Base-by-base conservation (phyloP, 2,113 vertebrate genomes). In the Sylvilagus bachmani region DNA sequence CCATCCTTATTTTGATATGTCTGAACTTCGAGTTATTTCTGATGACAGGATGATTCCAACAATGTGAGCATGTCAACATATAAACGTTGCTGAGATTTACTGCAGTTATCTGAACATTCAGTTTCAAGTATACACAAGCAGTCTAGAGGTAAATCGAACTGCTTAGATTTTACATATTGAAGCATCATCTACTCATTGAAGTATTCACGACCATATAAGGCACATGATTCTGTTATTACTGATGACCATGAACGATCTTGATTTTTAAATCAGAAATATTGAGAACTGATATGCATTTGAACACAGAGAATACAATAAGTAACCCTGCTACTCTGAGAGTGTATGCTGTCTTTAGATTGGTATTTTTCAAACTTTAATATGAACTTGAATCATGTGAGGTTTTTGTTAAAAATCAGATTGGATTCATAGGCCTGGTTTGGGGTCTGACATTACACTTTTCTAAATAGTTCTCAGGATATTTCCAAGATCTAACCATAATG, bases 261-360 rank as follows among this genome's bases (percentile, higher is more conserved):
- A 90, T 29, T 95, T 89, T 80, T 90, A 25, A 3, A 55, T 93
- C 8, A 33, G 84, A 93, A 94, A 3, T n/a, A 17, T 38, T 66
- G 75, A 62, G 44, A 90, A 81, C 24, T 51, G 69, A 58, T 79
- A 66, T 67, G 27, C 1, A 22, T 73, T 89, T 71, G 29, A 61
- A 80, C 25, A 73, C 66, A 67, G 4, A 89, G 44, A 36, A 55
- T 27, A 17, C 5, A 36, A 9, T 25, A 55, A 31, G 19, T 67
- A 80, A 55, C 86, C n/a, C 70, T 90, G 74, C 78, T 84, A 80
- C 24, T 67, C 74, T 55, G 70, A 36, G 25, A 75, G 6, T 25
- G 0, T 53, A 17, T 67, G 66, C 27, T 77, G 6, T 81, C 16
- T 44, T 44, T 44, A 44, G 6, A 44, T 44, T 44, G 44, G 44